These are phyloP conservation scores for Tridacna gigas DNA, from an alignment of 2,888 invertebrate genomes.

Conservation along the genomic window DNA sequence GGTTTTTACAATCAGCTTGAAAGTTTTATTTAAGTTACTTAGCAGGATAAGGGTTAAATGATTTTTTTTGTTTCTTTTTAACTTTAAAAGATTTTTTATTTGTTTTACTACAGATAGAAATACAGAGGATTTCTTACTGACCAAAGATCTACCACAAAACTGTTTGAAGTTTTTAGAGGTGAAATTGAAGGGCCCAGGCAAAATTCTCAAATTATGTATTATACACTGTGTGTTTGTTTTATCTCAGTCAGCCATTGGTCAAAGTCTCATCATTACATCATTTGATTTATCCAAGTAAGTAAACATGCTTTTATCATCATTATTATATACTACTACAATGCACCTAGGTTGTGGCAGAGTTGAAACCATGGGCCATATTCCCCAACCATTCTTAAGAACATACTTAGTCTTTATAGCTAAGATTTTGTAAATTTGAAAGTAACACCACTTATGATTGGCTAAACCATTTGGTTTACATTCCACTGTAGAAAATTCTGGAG, in stretches of 20 bases:
- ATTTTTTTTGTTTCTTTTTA: too few relatives aligned
- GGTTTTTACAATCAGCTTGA: too few relatives aligned
- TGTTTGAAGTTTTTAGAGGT: conserved; percentile 71
- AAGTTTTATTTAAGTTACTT: too few relatives aligned
- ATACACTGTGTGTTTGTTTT: conserved; percentile 72
- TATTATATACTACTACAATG: neutral
- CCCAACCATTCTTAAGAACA: too few relatives aligned
- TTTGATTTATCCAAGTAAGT: conserved; percentile 75
- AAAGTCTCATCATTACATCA: conserved; percentile 66
- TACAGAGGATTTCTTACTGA: conserved; percentile 48
- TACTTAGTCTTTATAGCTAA: too few relatives aligned
- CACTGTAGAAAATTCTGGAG: too few relatives aligned
- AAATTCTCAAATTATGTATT: conserved; percentile 68
- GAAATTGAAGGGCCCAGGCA: conserved; percentile 73
- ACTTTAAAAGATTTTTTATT: neutral
- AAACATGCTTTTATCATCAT: neutral
- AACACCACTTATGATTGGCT: too few relatives aligned
- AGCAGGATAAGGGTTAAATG: too few relatives aligned
- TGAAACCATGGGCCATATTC: too few relatives aligned
- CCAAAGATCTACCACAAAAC: conserved; percentile 65
- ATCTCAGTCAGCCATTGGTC: conserved; percentile 74
- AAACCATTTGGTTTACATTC: too few relatives aligned
- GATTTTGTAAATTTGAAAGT: too few relatives aligned
- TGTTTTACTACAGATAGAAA: conserved; percentile 52
- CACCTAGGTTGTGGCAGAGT: too few relatives aligned